These are phyloP conservation scores for Campylomormyrus tamandua DNA, from an alignment of 2,113 vertebrate species.

Conservation along the genomic window DNA sequence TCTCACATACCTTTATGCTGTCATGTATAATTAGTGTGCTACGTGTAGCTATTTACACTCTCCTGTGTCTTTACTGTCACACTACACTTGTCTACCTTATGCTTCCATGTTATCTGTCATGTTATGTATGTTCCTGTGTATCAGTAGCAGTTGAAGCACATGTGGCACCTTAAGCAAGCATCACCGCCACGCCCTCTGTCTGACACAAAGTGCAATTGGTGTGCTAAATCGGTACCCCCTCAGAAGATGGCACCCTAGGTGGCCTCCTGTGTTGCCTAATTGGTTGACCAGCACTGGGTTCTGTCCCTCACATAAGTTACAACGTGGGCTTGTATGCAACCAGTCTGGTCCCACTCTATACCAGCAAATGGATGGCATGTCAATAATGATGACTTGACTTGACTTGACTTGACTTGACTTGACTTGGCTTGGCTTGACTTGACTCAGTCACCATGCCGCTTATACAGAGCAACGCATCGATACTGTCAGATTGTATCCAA, in stretches of 20 bases:
- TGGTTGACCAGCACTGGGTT: neutral
- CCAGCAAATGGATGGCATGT: neutral
- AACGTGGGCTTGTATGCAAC: neutral
- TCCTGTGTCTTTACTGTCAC: neutral
- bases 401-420: neutral
- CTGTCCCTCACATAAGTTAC: neutral
- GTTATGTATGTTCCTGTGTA: neutral
- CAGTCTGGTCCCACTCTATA: neutral
- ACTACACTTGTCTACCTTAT: neutral
- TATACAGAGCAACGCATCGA: neutral
- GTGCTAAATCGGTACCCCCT: neutral
- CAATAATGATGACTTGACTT: neutral
- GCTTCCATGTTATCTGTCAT: neutral
- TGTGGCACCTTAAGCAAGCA: neutral
- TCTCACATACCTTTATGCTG: neutral
- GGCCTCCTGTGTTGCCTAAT: neutral
- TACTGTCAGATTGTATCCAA: neutral
- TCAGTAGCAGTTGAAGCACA: neutral
- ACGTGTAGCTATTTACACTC: neutral
- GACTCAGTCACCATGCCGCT: neutral
- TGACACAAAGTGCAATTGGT: neutral
- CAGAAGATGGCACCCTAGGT: neutral
- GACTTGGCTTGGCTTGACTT: neutral
- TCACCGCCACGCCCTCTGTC: neutral
- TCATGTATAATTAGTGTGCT: neutral